Evolutionary conservation across 2,797 vertebrate genomes (phyloP).

Genomic region (Lithobates sylvaticus): DNA sequence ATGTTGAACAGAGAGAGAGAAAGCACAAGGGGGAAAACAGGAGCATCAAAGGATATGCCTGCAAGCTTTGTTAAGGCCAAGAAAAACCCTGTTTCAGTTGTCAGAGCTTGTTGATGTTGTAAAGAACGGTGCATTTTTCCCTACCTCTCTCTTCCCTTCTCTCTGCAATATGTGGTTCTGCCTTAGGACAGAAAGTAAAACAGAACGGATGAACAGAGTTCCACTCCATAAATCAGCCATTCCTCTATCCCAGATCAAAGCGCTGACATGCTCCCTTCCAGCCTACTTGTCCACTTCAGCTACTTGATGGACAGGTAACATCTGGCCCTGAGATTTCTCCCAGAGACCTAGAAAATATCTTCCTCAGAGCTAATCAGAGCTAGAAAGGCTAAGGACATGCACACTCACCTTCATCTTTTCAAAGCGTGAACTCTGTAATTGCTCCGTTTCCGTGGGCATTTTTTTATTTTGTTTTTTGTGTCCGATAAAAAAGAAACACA

Average conservation of each 20-base stretch:
- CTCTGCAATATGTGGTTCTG: conserved; percentile 90
- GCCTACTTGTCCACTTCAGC: conserved; percentile 93
- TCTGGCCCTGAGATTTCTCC: conserved; percentile 86
- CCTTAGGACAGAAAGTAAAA: conserved; percentile 97
- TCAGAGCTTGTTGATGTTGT: conserved; percentile 99
- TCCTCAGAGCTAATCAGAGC: conserved; percentile 82
- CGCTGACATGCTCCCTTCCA: conserved; percentile 95
- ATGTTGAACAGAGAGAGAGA: conserved; percentile 85
- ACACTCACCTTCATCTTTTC: conserved; percentile 78
- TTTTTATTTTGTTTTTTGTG: conserved; percentile 25
- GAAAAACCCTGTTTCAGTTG: conserved; percentile 94
- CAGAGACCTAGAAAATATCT: conserved; percentile 83
- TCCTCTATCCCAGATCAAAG: conserved; percentile 98
- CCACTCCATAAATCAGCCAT: conserved; percentile 96
- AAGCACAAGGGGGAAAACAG: conserved; percentile 73
- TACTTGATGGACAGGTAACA: conserved; percentile 99
- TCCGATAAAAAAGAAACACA: conserved; percentile 27
- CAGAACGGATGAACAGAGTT: conserved; percentile 96
- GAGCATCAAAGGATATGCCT: conserved; percentile 94
- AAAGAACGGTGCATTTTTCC: conserved; percentile 80
- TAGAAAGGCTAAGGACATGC: conserved; percentile 72
- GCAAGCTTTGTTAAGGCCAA: conserved; percentile 93
- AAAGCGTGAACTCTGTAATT: conserved; percentile 65
- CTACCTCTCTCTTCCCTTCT: conserved; percentile 66
- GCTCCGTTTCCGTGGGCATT: conserved; percentile 51